Percentiles rank a stretch among this genome's conserved stretches.
Conservation (phyloP, 2,113 vertebrate species). For the Rhodinocichla rosea region DNA sequence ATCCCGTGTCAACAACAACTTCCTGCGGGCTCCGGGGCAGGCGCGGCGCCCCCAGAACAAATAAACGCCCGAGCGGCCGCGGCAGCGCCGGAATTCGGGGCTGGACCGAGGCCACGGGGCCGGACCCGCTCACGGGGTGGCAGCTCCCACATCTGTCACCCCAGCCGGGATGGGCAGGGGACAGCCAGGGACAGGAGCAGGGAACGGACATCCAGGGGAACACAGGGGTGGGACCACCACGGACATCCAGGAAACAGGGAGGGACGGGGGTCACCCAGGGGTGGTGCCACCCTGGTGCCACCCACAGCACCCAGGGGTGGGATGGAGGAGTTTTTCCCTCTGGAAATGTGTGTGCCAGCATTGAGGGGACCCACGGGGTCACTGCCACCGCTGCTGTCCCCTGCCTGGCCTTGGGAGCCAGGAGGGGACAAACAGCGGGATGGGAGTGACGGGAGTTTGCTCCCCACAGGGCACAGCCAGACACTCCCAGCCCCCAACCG, state of each 20-base stretch:
- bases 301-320: accelerated
- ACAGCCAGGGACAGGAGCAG: not conserved
- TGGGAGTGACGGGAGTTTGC: not conserved
- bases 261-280: not conserved
- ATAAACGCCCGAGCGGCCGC: not conserved
- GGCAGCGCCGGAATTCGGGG: accelerated
- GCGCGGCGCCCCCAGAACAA: not conserved
- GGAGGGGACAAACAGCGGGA: not conserved
- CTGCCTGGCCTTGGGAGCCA: accelerated
- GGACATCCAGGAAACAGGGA: accelerated
- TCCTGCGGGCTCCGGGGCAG: not conserved
- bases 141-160: accelerated
- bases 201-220: not conserved
- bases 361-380: accelerated
- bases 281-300: not conserved
- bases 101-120: not conserved
- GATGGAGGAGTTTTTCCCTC: too few species aligned
- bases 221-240: not conserved
- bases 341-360: not conserved
- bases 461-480: not conserved
- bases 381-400: not conserved
- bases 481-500: not conserved
- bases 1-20: slow-evolving; percentile 40
- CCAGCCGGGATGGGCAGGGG: not conserved
- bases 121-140: accelerated